Evolutionary conservation across 2,113 vertebrate species (phyloP).

Genomic region (Petromus typicus): DNA sequence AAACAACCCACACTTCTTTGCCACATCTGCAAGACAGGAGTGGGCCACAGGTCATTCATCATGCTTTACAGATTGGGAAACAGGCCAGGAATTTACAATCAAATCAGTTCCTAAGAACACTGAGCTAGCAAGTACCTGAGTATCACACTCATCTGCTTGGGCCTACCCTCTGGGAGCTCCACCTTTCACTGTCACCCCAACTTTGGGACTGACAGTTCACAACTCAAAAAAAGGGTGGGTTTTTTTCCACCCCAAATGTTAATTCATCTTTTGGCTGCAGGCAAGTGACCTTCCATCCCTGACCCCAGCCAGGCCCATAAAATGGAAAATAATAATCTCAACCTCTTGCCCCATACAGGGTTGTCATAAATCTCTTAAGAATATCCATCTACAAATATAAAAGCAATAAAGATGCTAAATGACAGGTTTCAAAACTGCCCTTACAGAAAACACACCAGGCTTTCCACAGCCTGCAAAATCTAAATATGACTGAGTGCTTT

Average conservation of each 20-base stretch:
- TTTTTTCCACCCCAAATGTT: neutral
- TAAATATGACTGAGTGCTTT: slow-evolving; percentile 1
- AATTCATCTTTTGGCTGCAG: slow-evolving; percentile 61
- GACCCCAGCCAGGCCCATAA: neutral
- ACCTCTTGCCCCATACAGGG: slow-evolving; percentile 20
- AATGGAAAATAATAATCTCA: slow-evolving; percentile 58
- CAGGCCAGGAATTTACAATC: slow-evolving; percentile 19
- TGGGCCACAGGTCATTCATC: neutral
- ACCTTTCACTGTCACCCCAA: neutral
- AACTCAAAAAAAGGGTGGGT: slow-evolving; percentile 2
- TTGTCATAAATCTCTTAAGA: slow-evolving; percentile 37
- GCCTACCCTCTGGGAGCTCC: neutral
- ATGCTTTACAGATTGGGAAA: slow-evolving; percentile 55
- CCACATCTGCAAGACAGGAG: slow-evolving; percentile 44
- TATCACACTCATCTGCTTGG: neutral
- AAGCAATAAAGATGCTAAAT: slow-evolving; percentile 65
- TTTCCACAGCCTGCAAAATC: slow-evolving; percentile 56
- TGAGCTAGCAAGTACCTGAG: neutral
- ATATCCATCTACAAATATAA: slow-evolving; percentile 62
- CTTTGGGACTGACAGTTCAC: neutral
- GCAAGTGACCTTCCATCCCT: slow-evolving; percentile 19
- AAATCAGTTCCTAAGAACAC: slow-evolving; percentile 21
- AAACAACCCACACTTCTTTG: slow-evolving; percentile 16
- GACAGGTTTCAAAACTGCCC: slow-evolving; percentile 55
- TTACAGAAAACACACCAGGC: slow-evolving; percentile 55